Evolutionary conservation across 2,888 invertebrate genomes (phyloP).

Genomic region (Eulithis prunata): DNA sequence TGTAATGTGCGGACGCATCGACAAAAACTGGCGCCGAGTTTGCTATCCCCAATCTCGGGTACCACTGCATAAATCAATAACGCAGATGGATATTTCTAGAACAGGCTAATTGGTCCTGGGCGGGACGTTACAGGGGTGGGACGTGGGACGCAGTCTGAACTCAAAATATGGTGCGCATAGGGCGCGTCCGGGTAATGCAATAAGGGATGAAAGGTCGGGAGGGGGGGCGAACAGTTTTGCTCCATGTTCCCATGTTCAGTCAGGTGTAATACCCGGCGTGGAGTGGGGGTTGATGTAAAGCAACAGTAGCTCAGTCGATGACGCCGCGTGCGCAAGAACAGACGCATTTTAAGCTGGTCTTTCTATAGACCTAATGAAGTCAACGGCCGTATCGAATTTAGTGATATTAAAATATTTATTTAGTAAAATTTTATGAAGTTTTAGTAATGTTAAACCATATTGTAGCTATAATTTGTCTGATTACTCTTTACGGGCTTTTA

Average conservation of each 20-base stretch:
- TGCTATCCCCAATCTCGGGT: too few relatives aligned
- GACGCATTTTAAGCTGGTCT: constrained; percentile 2
- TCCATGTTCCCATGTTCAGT: too few relatives aligned
- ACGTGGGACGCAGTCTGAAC: neutral
- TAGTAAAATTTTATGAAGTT: neutral
- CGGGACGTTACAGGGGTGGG: neutral
- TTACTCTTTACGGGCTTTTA: neutral
- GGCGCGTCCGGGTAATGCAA: neutral
- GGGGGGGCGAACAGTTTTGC: neutral
- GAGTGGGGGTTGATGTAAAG: neutral
- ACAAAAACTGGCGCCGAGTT: too few relatives aligned
- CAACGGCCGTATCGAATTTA: neutral
- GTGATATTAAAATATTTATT: neutral
- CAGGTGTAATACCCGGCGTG: neutral
- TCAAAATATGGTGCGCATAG: neutral
- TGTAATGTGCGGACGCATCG: too few relatives aligned
- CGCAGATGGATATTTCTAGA: constrained; percentile 18
- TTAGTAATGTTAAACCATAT: neutral
- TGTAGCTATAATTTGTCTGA: neutral
- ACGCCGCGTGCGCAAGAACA: constrained; percentile 24
- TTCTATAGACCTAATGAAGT: neutral
- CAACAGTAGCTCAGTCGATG: constrained; percentile 17
- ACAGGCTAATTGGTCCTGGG: constrained; percentile 9
- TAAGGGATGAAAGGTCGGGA: constrained; percentile 4
- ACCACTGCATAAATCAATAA: neutral